Evolutionary conservation across 2,113 vertebrate genomes (phyloP).

Genomic region (Calidris pugnax): DNA sequence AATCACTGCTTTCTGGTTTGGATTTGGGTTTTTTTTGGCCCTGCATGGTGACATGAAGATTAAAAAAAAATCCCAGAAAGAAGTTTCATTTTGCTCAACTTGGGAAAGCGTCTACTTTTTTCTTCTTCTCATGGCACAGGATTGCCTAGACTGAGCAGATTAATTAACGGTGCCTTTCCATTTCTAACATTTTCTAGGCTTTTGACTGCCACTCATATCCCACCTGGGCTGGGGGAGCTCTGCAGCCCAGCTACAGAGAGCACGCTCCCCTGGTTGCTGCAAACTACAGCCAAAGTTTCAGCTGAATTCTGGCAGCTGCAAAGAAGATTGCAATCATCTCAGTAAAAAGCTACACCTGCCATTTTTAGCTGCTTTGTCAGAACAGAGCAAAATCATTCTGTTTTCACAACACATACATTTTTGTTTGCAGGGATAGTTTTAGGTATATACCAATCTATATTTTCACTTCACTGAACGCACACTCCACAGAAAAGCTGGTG

Average conservation of each 20-base stretch:
- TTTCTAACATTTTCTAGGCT: background rate
- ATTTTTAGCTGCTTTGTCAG: background rate
- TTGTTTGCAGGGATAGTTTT: background rate
- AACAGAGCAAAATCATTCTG: background rate
- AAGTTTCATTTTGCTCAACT: background rate
- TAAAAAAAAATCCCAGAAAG: background rate
- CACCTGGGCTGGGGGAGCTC: background rate
- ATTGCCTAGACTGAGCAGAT: background rate
- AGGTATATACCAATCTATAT: background rate
- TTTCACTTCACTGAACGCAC: background rate
- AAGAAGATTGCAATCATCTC: background rate
- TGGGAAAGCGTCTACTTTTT: background rate
- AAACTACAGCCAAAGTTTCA: background rate
- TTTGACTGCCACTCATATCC: background rate
- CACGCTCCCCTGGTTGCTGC: background rate
- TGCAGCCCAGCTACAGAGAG: background rate
- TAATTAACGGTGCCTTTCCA: background rate
- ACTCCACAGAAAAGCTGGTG: background rate
- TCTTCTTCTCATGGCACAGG: background rate
- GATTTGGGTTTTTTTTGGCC: background rate
- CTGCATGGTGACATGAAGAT: background rate
- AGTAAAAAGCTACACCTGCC: background rate
- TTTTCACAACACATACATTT: rapidly evolving
- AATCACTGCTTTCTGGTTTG: background rate
- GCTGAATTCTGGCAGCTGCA: background rate